phyloP scores from a whole-genome alignment of 2,113 vertebrate species.

The Eudyptes chrysolophus region DNA sequence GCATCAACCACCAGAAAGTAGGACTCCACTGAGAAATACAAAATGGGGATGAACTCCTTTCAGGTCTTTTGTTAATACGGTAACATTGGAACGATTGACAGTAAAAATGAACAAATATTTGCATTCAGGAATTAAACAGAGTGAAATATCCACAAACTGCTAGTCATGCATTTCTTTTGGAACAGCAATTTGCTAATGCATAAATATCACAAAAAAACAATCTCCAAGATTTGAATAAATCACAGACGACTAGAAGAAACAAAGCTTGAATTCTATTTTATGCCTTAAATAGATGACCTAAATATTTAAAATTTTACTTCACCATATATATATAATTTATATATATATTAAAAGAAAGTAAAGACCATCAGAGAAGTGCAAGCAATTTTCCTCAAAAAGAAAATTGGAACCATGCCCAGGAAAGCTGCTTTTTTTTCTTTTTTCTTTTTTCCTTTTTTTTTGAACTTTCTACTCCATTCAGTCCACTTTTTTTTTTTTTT shows the following conservation, averaged over 20 bases:
- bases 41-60: slow-evolving; percentile 42
- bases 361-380: slow-evolving; percentile 68
- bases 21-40: slow-evolving; percentile 46
- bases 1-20: slow-evolving; percentile 11
- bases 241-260: slow-evolving; percentile 69
- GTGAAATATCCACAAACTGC: slow-evolving; percentile 62
- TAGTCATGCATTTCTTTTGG: slow-evolving; percentile 70
- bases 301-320: slow-evolving; percentile 70
- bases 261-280: slow-evolving; percentile 60
- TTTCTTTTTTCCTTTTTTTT: neutral
- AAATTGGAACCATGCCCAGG: slow-evolving; percentile 70
- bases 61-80: slow-evolving; percentile 69
- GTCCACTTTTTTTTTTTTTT: neutral
- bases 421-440: slow-evolving; percentile 36
- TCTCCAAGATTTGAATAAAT: slow-evolving; percentile 53
- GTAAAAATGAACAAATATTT: slow-evolving; percentile 60
- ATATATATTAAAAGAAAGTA: slow-evolving; percentile 64
- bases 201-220: slow-evolving; percentile 72
- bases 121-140: slow-evolving; percentile 54
- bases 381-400: slow-evolving; percentile 71
- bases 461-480: neutral
- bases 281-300: slow-evolving; percentile 77
- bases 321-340: slow-evolving; percentile 70
- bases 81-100: slow-evolving; percentile 60
- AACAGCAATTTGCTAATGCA: slow-evolving; percentile 60